Evolutionary conservation across 2,797 vertebrate genomes (phyloP).

Genomic region (Cryptoprocta ferox): DNA sequence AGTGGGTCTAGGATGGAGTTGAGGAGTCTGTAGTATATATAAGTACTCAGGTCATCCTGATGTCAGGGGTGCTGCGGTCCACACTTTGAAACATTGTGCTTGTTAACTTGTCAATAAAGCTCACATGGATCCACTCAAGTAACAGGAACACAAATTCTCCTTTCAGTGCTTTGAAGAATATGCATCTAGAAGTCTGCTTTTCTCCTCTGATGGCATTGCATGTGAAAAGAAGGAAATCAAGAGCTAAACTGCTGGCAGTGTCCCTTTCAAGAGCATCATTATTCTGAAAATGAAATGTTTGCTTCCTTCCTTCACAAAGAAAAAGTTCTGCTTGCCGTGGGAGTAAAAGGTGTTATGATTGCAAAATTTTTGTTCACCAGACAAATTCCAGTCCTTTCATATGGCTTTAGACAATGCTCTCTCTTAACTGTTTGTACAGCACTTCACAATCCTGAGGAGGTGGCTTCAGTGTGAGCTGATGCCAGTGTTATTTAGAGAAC

Average conservation of each 20-base stretch:
- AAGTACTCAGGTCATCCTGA: conserved; percentile 9
- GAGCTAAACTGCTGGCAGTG: not conserved
- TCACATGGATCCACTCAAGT: conserved; percentile 1
- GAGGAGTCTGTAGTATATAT: conserved; percentile 6
- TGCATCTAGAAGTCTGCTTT: conserved; percentile 38
- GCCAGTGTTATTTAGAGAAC: conserved; percentile 71
- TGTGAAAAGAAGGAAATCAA: conserved; percentile 54
- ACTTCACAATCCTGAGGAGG: conserved; percentile 70
- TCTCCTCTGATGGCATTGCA: conserved; percentile 48
- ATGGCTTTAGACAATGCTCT: conserved; percentile 63
- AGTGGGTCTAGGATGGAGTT: not conserved
- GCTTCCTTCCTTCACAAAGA: conserved; percentile 57
- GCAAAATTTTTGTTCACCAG: conserved; percentile 66
- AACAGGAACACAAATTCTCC: conserved; percentile 37
- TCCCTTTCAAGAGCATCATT: conserved; percentile 67
- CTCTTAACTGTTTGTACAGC: conserved; percentile 67
- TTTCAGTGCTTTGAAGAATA: conserved; percentile 54
- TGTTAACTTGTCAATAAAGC: conserved; percentile 40
- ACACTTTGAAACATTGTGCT: conserved; percentile 43
- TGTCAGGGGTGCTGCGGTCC: not conserved
- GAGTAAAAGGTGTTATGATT: conserved; percentile 74
- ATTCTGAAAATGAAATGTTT: conserved; percentile 62
- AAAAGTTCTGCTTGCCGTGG: conserved; percentile 69
- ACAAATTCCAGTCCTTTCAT: conserved; percentile 73
- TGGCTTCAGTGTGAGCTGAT: conserved; percentile 68